Base-by-base conservation (phyloP, 2,888 invertebrate species). In the Nemotelus nigrinus region DNA sequence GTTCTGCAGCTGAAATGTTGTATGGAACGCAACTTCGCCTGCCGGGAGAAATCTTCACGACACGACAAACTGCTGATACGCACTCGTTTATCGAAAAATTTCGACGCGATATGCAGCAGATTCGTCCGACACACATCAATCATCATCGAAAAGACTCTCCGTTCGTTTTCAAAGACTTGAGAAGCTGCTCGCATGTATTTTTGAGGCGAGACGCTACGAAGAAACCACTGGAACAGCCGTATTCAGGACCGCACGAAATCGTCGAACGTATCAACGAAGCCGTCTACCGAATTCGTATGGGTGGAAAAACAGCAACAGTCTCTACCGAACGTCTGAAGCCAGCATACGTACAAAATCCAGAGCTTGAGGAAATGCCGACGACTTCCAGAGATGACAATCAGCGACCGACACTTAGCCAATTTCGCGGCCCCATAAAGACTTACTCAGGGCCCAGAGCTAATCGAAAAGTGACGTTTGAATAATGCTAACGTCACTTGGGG, bases 211-310 rank as follows among this genome's bases (percentile, higher is more conserved):
- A 80, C 50, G 45, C 64, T 6, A 75, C 70, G 2, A 77, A 70
- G 10, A 64, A 47, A 67, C 68, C 75, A 1, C 57, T 82, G 6
- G 78, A 81, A 53, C 81, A 80, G 8, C 82, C 82, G 0, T 83
- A 83, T 72, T 79, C 78, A 44, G 82, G 82, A 3, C 82, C 82
- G 0, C 80, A 77, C 71, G 58, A 79, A 55, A 78, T 83, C 6
- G 60, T 82, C 25, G 70, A 78, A n/a, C 47, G 76, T 43, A 48
- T 75, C 6, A 55, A 75, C 47, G 67, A 67, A n/a, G 6, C 10
- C 10, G 48, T 67, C 45, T 67, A 25, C 48, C 4, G 6, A 67
- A 48, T 67, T 47, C 48, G 6, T 47, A 3, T 67, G 3, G 67
- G 47, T 3, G 25, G 7, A 5, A 67, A 67, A 39, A 48, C 3